Conservation (phyloP, 2,113 vertebrate species). For the Clarias batrachus region DNA sequence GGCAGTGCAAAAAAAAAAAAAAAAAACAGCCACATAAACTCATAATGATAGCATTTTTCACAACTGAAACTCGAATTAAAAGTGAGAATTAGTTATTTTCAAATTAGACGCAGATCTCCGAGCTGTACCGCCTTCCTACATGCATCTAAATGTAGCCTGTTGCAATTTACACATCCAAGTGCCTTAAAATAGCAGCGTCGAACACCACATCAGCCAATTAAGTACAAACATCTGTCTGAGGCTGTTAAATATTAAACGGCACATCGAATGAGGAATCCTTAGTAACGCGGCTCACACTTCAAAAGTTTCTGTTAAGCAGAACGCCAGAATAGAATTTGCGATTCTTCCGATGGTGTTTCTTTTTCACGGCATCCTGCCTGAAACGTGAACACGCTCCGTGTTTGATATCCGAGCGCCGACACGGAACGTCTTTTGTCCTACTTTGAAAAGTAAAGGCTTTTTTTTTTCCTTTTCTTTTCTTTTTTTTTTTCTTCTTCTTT, state of each 20-base stretch:
- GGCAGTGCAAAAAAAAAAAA: background rate
- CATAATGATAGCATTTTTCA: background rate
- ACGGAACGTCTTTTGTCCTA: conserved; percentile 15
- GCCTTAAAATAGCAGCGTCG: conserved; percentile 11
- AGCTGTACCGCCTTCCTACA: background rate
- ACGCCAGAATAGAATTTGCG: background rate
- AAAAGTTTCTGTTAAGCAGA: background rate
- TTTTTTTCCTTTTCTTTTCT: background rate
- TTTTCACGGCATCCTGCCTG: background rate
- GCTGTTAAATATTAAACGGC: conserved; percentile 27
- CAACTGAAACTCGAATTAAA: background rate
- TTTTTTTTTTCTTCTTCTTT: conserved; percentile 21
- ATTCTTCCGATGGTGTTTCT: background rate
- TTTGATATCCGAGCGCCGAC: conserved; percentile 8
- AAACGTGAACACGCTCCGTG: background rate
- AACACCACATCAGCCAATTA: conserved; percentile 19
- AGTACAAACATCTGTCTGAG: conserved; percentile 27
- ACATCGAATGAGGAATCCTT: background rate
- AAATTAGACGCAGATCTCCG: background rate
- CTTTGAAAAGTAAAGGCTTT: background rate
- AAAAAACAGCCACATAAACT: background rate
- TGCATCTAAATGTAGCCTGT: conserved; percentile 22
- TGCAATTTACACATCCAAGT: conserved; percentile 16
- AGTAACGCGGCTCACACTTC: background rate
- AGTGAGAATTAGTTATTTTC: background rate